Conservation (phyloP, 2,888 invertebrate species). For the Byasa hedistus region DNA sequence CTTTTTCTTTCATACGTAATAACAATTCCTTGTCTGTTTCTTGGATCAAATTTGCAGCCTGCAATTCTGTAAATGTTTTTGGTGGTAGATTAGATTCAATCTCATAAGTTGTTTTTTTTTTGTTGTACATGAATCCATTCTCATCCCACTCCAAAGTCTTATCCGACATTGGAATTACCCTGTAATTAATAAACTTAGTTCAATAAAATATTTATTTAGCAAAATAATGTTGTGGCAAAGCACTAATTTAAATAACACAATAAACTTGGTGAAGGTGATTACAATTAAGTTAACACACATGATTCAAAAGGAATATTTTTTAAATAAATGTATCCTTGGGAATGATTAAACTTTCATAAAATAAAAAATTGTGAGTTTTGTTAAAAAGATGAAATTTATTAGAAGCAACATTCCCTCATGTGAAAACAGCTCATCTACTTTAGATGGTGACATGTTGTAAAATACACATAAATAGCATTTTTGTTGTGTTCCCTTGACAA, state of each 20-base stretch:
- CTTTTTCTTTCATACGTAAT: slow-evolving; percentile 15
- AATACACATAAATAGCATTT: too few relatives aligned
- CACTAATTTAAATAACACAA: neutral
- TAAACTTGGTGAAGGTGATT: neutral
- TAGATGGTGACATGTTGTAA: too few relatives aligned
- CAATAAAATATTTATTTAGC: neutral
- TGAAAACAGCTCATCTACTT: too few relatives aligned
- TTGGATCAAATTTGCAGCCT: neutral
- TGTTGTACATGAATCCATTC: neutral
- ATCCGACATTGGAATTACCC: slow-evolving; percentile 13
- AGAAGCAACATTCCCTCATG: too few relatives aligned
- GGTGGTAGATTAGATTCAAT: neutral
- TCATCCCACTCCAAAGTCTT: neutral
- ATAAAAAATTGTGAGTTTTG: too few relatives aligned
- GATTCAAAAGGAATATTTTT: too few relatives aligned
- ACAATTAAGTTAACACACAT: neutral
- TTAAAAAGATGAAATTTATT: too few relatives aligned
- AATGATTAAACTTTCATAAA: too few relatives aligned
- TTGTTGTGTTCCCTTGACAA: too few relatives aligned
- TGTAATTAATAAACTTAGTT: slow-evolving; percentile 1
- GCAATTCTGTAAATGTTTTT: neutral
- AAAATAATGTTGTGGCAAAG: neutral
- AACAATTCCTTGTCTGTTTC: slow-evolving; percentile 6
- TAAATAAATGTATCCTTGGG: too few relatives aligned
- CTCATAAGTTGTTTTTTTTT: neutral